A percentile compares a stretch with the other conserved stretches of the same genome.
These are phyloP conservation scores for Clarias laeviceps DNA, from an alignment of 2,797 vertebrate genomes.

Conservation along the genomic window DNA sequence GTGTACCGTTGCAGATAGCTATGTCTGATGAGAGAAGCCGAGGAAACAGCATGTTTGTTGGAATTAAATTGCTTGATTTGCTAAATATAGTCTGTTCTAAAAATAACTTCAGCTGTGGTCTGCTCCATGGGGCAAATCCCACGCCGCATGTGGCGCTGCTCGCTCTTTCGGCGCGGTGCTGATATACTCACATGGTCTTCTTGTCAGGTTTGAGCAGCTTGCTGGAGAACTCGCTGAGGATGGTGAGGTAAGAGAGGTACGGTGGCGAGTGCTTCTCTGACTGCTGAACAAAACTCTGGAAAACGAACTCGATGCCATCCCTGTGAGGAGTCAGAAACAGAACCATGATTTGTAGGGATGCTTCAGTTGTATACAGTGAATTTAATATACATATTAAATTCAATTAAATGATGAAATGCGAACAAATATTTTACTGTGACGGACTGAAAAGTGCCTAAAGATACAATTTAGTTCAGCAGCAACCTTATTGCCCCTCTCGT, in stretches of 20 bases:
- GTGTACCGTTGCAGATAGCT: conserved; percentile 82
- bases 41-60: background rate
- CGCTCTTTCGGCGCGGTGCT: background rate
- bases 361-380: background rate
- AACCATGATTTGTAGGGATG: background rate
- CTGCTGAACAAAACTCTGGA: conserved; percentile 75
- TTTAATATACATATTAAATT: background rate
- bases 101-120: background rate
- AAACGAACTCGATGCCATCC: conserved; percentile 89
- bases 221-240: conserved; percentile 88
- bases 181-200: conserved; percentile 82
- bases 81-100: background rate
- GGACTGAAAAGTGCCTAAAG: too few species aligned
- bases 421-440: too few species aligned
- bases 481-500: too few species aligned
- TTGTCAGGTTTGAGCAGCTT: conserved; percentile 90
- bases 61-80: background rate
- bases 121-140: background rate
- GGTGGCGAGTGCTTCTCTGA: conserved; percentile 73
- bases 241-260: conserved; percentile 83
- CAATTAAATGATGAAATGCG: too few species aligned
- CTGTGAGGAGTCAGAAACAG: conserved; percentile 65
- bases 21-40: conserved; percentile 68
- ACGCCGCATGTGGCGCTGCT: background rate
- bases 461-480: too few species aligned